Conservation (phyloP, 2,888 invertebrate genomes). For the Synanthedon formicaeformis region DNA sequence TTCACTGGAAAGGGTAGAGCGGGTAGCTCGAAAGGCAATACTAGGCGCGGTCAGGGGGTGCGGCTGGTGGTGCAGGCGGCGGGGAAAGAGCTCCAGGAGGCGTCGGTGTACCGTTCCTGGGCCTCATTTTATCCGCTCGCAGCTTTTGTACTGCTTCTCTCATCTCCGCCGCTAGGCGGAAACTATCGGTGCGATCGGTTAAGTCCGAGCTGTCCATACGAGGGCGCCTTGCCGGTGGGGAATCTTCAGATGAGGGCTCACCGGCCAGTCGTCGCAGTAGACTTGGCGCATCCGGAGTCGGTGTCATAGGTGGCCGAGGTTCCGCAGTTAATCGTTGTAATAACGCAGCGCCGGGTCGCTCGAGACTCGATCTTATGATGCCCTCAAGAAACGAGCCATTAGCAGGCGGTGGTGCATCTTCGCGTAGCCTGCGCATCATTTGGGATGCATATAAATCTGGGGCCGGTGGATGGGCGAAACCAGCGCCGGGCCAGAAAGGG, state of each 20-base stretch:
- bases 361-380: slow-evolving; percentile 84
- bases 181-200: slow-evolving; percentile 5
- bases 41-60: slow-evolving; percentile 25
- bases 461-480: slow-evolving; percentile 56
- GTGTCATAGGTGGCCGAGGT: slow-evolving; percentile 23
- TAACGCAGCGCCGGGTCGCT: slow-evolving; percentile 62
- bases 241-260: slow-evolving; percentile 67
- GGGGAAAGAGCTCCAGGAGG: slow-evolving; percentile 30
- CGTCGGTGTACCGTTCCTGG: slow-evolving; percentile 47
- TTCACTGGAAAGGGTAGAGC: slow-evolving; percentile 13
- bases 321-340: slow-evolving; percentile 43
- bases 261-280: slow-evolving; percentile 80
- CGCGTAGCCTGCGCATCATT: slow-evolving; percentile 83
- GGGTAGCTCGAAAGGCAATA: slow-evolving; percentile 10
- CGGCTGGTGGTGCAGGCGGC: slow-evolving; percentile 24
- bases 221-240: slow-evolving; percentile 52
- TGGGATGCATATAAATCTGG: slow-evolving; percentile 80
- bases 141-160: slow-evolving; percentile 62
- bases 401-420: slow-evolving; percentile 75
- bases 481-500: slow-evolving; percentile 79
- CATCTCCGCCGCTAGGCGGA: slow-evolving; percentile 59
- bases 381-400: slow-evolving; percentile 87
- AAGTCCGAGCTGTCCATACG: slow-evolving; percentile 65
- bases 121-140: slow-evolving; percentile 58
- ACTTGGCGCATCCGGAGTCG: slow-evolving; percentile 67